Conservation (phyloP, 2,797 vertebrate species). For the Euthynnus affinis region DNA sequence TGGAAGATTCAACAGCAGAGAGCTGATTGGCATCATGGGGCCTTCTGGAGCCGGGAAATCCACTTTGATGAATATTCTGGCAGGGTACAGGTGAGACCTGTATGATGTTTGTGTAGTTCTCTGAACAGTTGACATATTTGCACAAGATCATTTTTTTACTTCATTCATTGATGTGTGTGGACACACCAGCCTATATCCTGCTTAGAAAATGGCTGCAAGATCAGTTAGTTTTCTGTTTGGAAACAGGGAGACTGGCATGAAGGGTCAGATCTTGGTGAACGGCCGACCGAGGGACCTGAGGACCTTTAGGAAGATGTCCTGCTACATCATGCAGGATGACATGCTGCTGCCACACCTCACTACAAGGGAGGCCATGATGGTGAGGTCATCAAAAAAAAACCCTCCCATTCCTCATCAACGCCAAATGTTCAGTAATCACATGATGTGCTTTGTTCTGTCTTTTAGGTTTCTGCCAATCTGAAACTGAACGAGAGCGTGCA, state of each 20-base stretch:
- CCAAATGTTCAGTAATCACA: neutral
- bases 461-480: constrained; percentile 95
- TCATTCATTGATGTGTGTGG: neutral
- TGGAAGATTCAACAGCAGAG: constrained; percentile 93
- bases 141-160: neutral
- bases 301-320: constrained; percentile 99
- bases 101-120: neutral
- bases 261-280: constrained; percentile 96
- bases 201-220: neutral
- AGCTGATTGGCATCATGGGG: constrained; percentile 99
- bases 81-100: constrained; percentile 95
- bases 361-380: constrained; percentile 97
- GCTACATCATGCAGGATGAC: constrained; percentile 99
- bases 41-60: constrained; percentile 98
- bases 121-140: neutral
- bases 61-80: constrained; percentile 98
- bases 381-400: constrained; percentile 73
- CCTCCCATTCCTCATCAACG: neutral
- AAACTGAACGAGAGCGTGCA: constrained; percentile 96
- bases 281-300: constrained; percentile 92
- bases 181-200: neutral
- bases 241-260: constrained; percentile 95
- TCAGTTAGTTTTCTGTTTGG: constrained; percentile 12
- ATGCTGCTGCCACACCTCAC: constrained; percentile 97
- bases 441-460: constrained; percentile 28